A percentile compares a stretch with the other conserved stretches of the same genome.
These are phyloP conservation scores for Cephus sareptanus DNA, from an alignment of 2,888 invertebrate genomes.

Conservation along the genomic window DNA sequence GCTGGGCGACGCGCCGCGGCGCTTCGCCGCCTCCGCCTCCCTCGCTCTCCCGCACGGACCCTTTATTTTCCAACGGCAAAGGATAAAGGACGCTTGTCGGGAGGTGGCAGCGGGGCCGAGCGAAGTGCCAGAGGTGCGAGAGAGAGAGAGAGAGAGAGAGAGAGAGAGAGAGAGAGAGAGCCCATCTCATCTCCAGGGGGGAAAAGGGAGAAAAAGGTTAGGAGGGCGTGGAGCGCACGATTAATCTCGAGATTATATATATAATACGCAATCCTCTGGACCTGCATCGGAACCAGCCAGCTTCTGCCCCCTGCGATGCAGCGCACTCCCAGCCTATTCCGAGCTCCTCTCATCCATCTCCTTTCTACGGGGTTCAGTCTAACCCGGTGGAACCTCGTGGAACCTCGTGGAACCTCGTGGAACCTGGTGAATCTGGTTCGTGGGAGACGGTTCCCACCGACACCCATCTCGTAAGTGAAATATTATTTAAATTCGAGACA, in stretches of 20 bases:
- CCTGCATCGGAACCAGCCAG: not conserved
- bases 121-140: not conserved
- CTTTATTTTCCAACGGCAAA: not conserved
- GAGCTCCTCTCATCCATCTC: constrained; percentile 13
- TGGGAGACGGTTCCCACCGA: not conserved
- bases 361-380: constrained; percentile 16
- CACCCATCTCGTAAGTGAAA: constrained; percentile 23
- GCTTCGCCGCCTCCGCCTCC: not conserved
- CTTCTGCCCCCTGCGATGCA: not conserved
- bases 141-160: too few relatives aligned
- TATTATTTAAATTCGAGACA: constrained; percentile 36
- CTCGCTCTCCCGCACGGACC: not conserved
- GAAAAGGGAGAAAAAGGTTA: not conserved
- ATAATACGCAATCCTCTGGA: constrained; percentile 23
- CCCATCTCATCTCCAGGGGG: not conserved
- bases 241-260: constrained; percentile 33
- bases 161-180: too few relatives aligned
- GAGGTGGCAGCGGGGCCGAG: not conserved
- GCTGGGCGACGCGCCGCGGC: not conserved
- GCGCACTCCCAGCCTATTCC: not conserved
- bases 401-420: too few relatives aligned
- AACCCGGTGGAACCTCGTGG: constrained; percentile 4
- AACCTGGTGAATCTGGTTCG: not conserved
- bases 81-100: not conserved
- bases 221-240: constrained; percentile 13